A percentile compares a stretch with the other conserved stretches of the same genome.
Evolutionary conservation across 30 jellyfish, hydroid and myxozoan species (phyloP).

Genomic region (Chrysaora quinquecirrha): DNA sequence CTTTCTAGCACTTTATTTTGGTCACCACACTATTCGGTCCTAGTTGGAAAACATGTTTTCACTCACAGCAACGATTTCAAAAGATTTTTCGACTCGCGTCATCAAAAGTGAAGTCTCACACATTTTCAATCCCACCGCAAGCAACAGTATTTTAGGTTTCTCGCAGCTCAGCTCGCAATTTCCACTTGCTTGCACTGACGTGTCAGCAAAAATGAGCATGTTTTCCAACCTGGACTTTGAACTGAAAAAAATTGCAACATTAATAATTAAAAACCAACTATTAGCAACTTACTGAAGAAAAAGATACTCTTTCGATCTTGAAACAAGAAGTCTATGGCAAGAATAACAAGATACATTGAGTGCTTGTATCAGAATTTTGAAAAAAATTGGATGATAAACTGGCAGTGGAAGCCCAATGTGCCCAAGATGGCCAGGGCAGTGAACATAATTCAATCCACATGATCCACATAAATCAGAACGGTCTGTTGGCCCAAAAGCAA

Average conservation of each 20-base stretch:
- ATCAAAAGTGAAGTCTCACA: too few relatives aligned
- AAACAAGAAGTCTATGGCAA: slow-evolving; percentile 80
- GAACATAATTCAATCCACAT: slow-evolving; percentile 75
- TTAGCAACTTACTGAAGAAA: slow-evolving; percentile 55
- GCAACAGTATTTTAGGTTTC: too few relatives aligned
- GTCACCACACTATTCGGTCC: too few relatives aligned
- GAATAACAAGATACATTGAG: slow-evolving; percentile 85
- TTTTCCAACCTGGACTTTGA: neutral
- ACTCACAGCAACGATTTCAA: too few relatives aligned
- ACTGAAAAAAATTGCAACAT: neutral
- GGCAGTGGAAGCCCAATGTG: slow-evolving; percentile 94
- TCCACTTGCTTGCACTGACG: too few relatives aligned
- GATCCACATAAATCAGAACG: slow-evolving; percentile 85
- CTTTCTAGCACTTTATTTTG: too few relatives aligned
- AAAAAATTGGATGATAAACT: slow-evolving; percentile 94
- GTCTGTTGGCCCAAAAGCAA: slow-evolving; percentile 92
- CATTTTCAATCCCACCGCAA: too few relatives aligned
- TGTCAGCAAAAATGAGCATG: too few relatives aligned
- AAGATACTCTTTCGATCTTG: slow-evolving; percentile 60
- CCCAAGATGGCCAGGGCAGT: slow-evolving; percentile 99
- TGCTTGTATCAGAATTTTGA: slow-evolving; percentile 62
- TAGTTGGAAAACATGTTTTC: too few relatives aligned
- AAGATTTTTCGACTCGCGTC: too few relatives aligned
- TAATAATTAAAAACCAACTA: too few relatives aligned
- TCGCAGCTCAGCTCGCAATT: too few relatives aligned